phyloP scores from a whole-genome alignment of 2,888 invertebrate species.

The Thereva unica region DNA sequence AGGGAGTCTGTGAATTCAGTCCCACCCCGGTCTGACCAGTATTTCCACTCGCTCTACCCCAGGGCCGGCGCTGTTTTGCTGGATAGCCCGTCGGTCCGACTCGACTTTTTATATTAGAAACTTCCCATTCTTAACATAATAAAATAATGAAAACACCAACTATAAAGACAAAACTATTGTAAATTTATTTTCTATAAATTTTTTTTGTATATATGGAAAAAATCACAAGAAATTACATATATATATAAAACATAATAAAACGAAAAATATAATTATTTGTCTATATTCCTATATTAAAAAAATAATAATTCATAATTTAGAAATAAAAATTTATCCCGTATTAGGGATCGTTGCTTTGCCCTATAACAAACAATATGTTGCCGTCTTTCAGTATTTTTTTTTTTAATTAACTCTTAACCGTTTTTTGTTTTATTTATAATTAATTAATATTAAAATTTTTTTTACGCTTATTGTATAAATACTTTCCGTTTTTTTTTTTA shows the following conservation, averaged over 20 bases:
- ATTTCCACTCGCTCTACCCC: too few species aligned
- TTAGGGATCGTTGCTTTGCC: not conserved
- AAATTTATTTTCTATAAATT: constrained; percentile 38
- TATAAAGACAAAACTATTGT: constrained; percentile 38
- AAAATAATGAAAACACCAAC: not conserved
- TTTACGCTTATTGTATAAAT: constrained; percentile 30
- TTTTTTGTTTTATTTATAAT: constrained; percentile 4
- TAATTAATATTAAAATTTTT: not conserved
- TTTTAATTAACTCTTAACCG: not conserved
- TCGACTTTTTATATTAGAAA: too few species aligned
- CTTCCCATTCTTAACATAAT: too few species aligned
- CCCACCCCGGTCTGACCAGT: too few species aligned
- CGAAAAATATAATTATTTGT: constrained; percentile 31
- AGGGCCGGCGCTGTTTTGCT: too few species aligned
- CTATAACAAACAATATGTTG: constrained; percentile 13
- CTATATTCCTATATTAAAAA: constrained; percentile 20
- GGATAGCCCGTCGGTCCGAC: too few species aligned
- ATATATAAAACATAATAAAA: constrained; percentile 31
- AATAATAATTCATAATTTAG: constrained; percentile 34
- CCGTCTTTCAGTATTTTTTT: not conserved
- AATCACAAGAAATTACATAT: constrained; percentile 39
- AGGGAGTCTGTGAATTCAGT: too few species aligned
- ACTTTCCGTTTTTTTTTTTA: not conserved
- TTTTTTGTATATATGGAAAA: constrained; percentile 38
- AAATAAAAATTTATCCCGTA: constrained; percentile 11